Evolutionary conservation across 1,140 invertebrate genomes (phyloP), one percentile per base, ranked within the genome.

Genomic region (Leptinotarsa undecemlineata): DNA sequence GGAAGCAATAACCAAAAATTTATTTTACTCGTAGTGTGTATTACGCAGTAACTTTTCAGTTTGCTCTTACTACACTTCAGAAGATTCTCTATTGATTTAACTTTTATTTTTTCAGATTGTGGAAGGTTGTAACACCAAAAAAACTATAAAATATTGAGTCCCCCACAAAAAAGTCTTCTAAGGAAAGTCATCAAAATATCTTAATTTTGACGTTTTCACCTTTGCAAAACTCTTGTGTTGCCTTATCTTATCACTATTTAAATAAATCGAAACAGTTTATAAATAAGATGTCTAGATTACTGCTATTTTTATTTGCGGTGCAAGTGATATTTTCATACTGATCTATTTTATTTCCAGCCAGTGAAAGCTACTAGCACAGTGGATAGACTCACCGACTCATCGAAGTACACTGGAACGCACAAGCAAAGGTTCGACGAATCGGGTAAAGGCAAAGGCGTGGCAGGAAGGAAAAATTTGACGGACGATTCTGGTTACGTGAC

Each of bases 361-460:
- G 81, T 78, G 3, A 76, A 81, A 75, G 92, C 91, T 21, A 90
- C 91, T 0, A 90, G 91, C 4, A 90, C 95, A 4, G 93, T 97
- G 3, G 94, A 95, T 73, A 88, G 96, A 71, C 83, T 99, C 76
- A 98, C 97, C 11, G 95, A 97, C 82, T 91, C 94, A 4, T 92
- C 90, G 73, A 96, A 95, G 84, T 98, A 96, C 86, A 97, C 95
- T 0, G 96, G 95, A 8, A 95, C 94, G 1, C 94, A 96, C 84
- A 96, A 94, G 82, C 92, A 96, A 78, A 89, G 96, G 47, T 97
- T 96, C 82, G 95, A 96, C 84, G 91, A 93, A 63, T 87, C 87
- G 1, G 95, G 95, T 20, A 96, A 95, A 85, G 95, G 95, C n/a
- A 93, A 94, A 82, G 95, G 95, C 1, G 95, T 95, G 73, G 90